Base-by-base conservation (phyloP, 2,797 vertebrate species). In the Alosa sapidissima region DNA sequence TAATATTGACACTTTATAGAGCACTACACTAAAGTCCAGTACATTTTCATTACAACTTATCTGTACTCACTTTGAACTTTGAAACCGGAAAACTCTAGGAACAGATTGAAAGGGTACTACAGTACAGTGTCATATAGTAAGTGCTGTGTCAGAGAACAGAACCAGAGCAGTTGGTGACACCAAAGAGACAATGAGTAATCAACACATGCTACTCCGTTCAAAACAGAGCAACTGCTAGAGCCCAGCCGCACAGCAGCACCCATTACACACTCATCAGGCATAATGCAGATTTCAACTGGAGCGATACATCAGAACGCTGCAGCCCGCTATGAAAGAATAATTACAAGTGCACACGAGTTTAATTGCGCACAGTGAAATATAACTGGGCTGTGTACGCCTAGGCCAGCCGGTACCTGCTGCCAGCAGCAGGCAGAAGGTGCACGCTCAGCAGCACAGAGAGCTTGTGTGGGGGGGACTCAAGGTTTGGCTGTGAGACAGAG, bases 351-450 rank as follows among this genome's bases (percentile, higher is more conserved):
- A 47, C 5, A 16, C 13, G 6, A 47, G 19, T 21, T 78, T 16
- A 78, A 78, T 47, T 78, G 36, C 36, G 19, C 14, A 16, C 72
- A 78, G 72, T 78, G 36, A 47, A 78, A 78, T 45, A 78, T 78
- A 78, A 78, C 13, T 47, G 21, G 72, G 36, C 5, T 41, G 6
- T 45, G 19, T 45, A 78, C 7, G 72, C 16, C 5, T 16, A 45
- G 72, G 11, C 28, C 16, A 68, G 41, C 16, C 2, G 4, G 72
- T 78, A 21, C 41, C 14, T 78, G 68, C 36, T 2, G 72, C 72
- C 72, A 47, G 36, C 72, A 21, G 36, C 19, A 21, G 16, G 5
- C 16, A 9, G 72, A 78, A 14, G 21, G 36, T 8, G 28, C 14
- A 16, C 0, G 72, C 72, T 21, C 28, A 41, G 41, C 41, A 21